phyloP scores from a whole-genome alignment of 2,113 vertebrate species.

The Tamias sibiricus region DNA sequence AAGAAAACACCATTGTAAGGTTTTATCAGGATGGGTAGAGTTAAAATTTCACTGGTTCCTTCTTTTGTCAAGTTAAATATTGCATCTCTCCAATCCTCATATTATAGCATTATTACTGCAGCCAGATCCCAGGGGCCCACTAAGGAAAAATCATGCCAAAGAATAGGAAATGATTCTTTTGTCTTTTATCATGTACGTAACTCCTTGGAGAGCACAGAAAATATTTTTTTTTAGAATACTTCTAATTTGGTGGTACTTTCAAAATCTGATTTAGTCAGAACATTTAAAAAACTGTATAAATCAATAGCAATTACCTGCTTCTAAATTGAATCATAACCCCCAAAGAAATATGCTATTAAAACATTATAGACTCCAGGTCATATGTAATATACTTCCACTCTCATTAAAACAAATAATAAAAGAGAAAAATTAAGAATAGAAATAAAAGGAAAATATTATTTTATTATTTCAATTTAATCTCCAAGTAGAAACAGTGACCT shows the following conservation, averaged over 20 bases:
- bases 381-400: neutral
- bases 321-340: neutral
- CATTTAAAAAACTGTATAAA: slow-evolving; percentile 38
- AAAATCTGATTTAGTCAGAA: slow-evolving; percentile 37
- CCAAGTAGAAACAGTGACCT: neutral
- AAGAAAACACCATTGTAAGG: neutral
- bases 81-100: neutral
- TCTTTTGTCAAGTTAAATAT: neutral
- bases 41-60: neutral
- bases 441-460: neutral
- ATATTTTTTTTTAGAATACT: slow-evolving; percentile 11
- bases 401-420: slow-evolving; percentile 6
- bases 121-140: neutral
- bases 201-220: neutral
- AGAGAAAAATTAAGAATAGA: neutral
- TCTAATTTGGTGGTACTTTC: neutral
- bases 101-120: neutral
- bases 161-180: neutral
- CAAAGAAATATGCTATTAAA: neutral
- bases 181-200: neutral
- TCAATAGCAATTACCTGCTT: slow-evolving; percentile 35
- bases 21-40: neutral
- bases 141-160: neutral
- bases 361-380: neutral
- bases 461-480: slow-evolving; percentile 30